Evolutionary conservation across 2,888 invertebrate species (phyloP).

Genomic region (Malachius bipustulatus): DNA sequence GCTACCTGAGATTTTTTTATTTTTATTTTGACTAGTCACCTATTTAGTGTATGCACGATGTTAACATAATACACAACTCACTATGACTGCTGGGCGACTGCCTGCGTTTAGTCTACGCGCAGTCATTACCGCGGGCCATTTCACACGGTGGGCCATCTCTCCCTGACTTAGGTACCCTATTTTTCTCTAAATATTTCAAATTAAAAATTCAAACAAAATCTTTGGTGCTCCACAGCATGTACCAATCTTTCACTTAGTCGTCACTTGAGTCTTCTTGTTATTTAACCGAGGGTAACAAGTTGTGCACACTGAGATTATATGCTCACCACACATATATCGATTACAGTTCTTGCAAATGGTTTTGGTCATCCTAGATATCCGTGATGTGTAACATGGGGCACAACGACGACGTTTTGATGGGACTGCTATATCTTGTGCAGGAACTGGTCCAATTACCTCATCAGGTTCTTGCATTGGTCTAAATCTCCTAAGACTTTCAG

Average conservation of each 20-base stretch:
- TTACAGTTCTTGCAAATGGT: constrained; percentile 8
- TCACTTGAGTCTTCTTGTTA: constrained; percentile 4
- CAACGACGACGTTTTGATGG: constrained; percentile 7
- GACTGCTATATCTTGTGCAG: constrained; percentile 4
- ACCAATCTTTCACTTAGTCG: constrained; percentile 1
- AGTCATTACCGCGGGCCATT: no score
- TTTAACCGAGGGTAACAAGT: constrained; percentile 5
- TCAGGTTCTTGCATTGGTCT: constrained; percentile 7
- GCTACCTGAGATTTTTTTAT: no score
- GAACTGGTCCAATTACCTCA: constrained; percentile 4
- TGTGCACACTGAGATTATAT: constrained; percentile 7
- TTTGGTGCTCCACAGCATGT: not conserved
- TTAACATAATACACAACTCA: no score
- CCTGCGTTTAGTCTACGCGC: no score
- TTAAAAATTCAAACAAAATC: constrained; percentile 6
- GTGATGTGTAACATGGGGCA: constrained; percentile 5
- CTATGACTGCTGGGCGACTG: no score
- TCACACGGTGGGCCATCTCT: no score
- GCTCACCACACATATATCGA: constrained; percentile 5
- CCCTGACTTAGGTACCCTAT: no score
- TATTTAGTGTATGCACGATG: no score
- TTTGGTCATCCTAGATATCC: constrained; percentile 5
- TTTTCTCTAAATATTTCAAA: no score
- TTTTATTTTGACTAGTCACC: no score
- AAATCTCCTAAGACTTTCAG: constrained; percentile 7